These are phyloP conservation scores for Mesoclemmys tuberculata DNA, from an alignment of 2,113 vertebrate species.

Conservation along the genomic window DNA sequence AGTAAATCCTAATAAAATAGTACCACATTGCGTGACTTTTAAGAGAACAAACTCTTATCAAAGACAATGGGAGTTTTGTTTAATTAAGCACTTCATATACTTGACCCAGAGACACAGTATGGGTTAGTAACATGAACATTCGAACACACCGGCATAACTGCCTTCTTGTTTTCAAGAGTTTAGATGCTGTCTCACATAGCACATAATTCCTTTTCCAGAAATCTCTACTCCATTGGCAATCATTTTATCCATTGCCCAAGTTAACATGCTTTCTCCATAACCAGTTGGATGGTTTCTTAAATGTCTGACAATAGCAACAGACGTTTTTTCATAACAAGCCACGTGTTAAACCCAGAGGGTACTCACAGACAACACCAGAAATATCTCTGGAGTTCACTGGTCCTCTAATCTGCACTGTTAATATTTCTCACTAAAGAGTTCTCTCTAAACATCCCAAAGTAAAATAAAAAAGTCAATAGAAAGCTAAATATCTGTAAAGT, in stretches of 20 bases:
- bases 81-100: neutral
- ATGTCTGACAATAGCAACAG: conserved; percentile 33
- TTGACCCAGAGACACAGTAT: neutral
- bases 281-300: conserved; percentile 22
- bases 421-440: neutral
- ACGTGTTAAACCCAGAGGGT: conserved; percentile 58
- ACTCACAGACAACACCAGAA: conserved; percentile 38
- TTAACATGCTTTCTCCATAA: conserved; percentile 39
- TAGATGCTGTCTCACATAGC: neutral
- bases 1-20: conserved; percentile 8
- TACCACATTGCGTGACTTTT: neutral
- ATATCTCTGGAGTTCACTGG: conserved; percentile 47
- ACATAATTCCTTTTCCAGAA: neutral
- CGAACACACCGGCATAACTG: neutral
- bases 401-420: conserved; percentile 48
- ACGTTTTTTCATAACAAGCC: conserved; percentile 55
- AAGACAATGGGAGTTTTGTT: conserved; percentile 37
- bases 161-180: neutral
- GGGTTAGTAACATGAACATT: neutral
- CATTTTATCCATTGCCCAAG: neutral
- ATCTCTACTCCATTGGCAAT: neutral
- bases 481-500: neutral
- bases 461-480: neutral
- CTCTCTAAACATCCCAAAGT: neutral
- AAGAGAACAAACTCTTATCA: conserved; percentile 10